phyloP scores from a whole-genome alignment of 1,140 invertebrate species.

The Heliconius hewitsoni region DNA sequence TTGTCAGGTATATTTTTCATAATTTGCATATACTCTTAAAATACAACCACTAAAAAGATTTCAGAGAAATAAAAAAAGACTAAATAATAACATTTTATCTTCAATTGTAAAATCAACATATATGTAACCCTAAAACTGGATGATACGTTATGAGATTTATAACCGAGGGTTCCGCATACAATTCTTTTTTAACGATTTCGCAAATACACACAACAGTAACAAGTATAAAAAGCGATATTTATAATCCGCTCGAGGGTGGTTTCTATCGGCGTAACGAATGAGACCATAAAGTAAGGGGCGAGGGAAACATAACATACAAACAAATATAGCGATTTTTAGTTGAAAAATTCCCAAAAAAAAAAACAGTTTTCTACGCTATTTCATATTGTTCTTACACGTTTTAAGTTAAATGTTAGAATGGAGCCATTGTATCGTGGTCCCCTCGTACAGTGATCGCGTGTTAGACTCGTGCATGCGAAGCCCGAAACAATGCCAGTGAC shows the following conservation, averaged over 20 bases:
- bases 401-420: slow-evolving; percentile 23
- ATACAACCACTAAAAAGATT: no score
- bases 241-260: slow-evolving; percentile 25
- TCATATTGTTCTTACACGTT: slow-evolving; percentile 16
- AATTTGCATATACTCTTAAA: no score
- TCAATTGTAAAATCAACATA: background rate
- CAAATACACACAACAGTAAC: slow-evolving; percentile 4
- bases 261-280: slow-evolving; percentile 22
- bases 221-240: slow-evolving; percentile 9
- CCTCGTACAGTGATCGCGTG: slow-evolving; percentile 29
- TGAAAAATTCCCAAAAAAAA: background rate
- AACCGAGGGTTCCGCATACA: background rate
- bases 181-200: slow-evolving; percentile 3
- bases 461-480: slow-evolving; percentile 17
- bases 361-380: background rate
- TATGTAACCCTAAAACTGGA: background rate
- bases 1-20: no score
- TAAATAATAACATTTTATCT: no score
- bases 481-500: slow-evolving; percentile 24
- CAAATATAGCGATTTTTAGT: slow-evolving; percentile 13
- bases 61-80: no score
- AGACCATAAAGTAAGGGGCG: background rate
- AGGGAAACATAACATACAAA: background rate
- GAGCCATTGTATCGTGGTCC: slow-evolving; percentile 16
- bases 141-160: background rate